phyloP scores from a whole-genome alignment of 1,140 invertebrate genomes.

The Zaprionus nigranus region DNA sequence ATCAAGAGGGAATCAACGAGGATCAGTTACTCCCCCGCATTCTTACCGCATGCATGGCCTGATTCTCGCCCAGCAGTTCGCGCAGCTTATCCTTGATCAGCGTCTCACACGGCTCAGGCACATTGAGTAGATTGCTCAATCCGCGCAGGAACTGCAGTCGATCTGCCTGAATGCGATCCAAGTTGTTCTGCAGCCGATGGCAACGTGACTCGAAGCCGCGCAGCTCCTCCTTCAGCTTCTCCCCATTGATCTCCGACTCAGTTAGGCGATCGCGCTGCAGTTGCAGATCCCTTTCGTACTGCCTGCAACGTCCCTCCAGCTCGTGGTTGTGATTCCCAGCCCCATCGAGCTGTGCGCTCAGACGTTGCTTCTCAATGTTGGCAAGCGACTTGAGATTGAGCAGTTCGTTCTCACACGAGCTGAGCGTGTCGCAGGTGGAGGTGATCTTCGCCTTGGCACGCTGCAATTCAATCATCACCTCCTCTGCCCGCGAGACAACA shows the following conservation, averaged over 20 bases:
- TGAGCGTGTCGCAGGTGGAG: slow-evolving; percentile 80
- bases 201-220: slow-evolving; percentile 83
- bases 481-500: slow-evolving; percentile 89
- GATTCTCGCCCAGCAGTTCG: slow-evolving; percentile 90
- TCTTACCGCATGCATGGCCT: slow-evolving; percentile 89
- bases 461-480: slow-evolving; percentile 89
- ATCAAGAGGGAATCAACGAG: neutral
- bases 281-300: slow-evolving; percentile 80
- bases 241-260: slow-evolving; percentile 77
- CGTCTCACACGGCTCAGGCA: slow-evolving; percentile 88
- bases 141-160: slow-evolving; percentile 74
- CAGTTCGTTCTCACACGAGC: slow-evolving; percentile 78
- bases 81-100: slow-evolving; percentile 91
- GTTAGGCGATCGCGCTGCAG: slow-evolving; percentile 77
- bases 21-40: too few species aligned
- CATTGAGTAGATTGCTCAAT: slow-evolving; percentile 71
- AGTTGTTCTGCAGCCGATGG: slow-evolving; percentile 77
- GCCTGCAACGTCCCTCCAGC: slow-evolving; percentile 74
- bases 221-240: slow-evolving; percentile 82
- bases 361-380: slow-evolving; percentile 80
- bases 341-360: slow-evolving; percentile 73
- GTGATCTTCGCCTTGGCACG: slow-evolving; percentile 86
- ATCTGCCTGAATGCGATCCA: slow-evolving; percentile 79
- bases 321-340: slow-evolving; percentile 77
- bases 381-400: slow-evolving; percentile 75